Base-by-base conservation (phyloP, 2,797 vertebrate species). In the Choloepus didactylus region DNA sequence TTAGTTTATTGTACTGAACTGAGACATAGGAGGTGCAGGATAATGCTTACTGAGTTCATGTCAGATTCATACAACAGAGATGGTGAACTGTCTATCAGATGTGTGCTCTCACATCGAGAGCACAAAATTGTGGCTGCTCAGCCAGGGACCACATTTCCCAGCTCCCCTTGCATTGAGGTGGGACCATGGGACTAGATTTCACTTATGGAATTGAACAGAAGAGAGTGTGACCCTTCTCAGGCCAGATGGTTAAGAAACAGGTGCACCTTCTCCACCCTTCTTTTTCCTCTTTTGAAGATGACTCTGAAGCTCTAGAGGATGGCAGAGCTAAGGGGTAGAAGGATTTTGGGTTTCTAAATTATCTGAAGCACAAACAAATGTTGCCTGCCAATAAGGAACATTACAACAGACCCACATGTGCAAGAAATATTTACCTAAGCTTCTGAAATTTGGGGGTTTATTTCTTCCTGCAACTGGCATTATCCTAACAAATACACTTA, bases 71-170 rank as follows among this genome's bases (percentile, higher is more conserved):
- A 41, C 3, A n/a, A 51, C 56, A 41, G 51, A 62, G n/a, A 56
- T 0, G 8, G 27, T 29, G 56, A 12, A 11, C 7, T 35, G 12
- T 49, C 54, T 2, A 16, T 51, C 72, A 21, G 4, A 6, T 0
- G 0, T 23, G 21, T 11, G 2, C 23, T 89, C 54, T 44, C 38
- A 77, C 41, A 54, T 56, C 5, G 23, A 56, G 82, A 83, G 49
- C 4, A 29, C 0, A n/a, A 44, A 38, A n/a, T 12, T 15, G 2
- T n/a, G 41, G 38, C 35, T 73, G 41, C 51, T 70, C 14, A 49
- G 44, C 1, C n/a, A 81, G n/a, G 69, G 64, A 56, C 41, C 12
- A 35, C 41, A 77, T 69, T 91, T 88, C 51, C 84, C 80, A 72
- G 38, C 1, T 59, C 10, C n/a, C n/a, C 25, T 0, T 70, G 31